Evolutionary conservation across 2,113 vertebrate genomes (phyloP).

Genomic region (Anser brachyrhynchus): DNA sequence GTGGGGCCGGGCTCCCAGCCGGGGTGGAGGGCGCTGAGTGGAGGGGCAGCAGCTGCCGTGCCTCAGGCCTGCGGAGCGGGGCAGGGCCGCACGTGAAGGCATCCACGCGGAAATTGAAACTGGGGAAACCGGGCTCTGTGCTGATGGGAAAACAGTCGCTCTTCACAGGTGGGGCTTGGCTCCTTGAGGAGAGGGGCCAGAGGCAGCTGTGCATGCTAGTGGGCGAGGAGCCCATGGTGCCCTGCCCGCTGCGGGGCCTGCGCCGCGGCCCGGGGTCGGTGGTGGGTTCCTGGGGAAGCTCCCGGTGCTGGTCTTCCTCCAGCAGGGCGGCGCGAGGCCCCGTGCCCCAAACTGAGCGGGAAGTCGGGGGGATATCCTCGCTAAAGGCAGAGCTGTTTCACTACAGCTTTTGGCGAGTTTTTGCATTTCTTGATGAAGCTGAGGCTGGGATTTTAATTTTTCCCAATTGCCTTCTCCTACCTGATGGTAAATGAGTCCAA

Average conservation of each 20-base stretch:
- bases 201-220: neutral
- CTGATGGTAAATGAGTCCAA: conserved; percentile 32
- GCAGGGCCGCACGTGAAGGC: neutral
- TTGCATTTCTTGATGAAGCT: neutral
- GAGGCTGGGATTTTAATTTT: neutral
- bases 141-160: neutral
- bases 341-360: neutral
- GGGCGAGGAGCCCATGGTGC: neutral
- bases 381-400: neutral
- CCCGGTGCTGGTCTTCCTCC: neutral
- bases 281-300: no score
- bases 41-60: neutral
- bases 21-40: neutral
- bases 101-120: neutral
- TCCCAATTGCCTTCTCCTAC: neutral
- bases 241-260: no score
- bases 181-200: neutral
- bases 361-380: neutral
- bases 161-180: neutral
- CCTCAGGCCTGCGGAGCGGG: neutral
- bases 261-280: no score
- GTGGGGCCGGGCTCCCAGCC: neutral
- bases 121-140: neutral
- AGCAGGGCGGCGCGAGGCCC: neutral
- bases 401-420: neutral